Conservation (phyloP, 1,140 invertebrate species). For the Diabrotica undecimpunctata region DNA sequence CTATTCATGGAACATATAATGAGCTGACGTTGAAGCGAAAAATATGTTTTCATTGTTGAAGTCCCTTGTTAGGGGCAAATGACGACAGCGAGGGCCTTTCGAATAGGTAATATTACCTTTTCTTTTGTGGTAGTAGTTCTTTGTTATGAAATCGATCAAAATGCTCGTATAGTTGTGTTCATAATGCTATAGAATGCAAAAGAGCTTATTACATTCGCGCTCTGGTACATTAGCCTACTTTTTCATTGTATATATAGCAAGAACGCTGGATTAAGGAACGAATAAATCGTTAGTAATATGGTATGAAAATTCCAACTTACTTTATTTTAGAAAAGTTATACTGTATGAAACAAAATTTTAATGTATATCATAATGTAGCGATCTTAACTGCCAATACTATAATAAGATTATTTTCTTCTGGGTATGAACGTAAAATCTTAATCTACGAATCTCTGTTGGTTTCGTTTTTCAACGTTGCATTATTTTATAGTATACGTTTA, state of each 20-base stretch:
- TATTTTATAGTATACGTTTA: too few relatives aligned
- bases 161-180: constrained; percentile 1
- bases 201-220: not conserved
- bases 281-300: too few relatives aligned
- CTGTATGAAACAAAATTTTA: too few relatives aligned
- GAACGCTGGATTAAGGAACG: not conserved
- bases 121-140: constrained; percentile 2
- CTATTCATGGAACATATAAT: constrained; percentile 3
- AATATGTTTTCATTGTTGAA: constrained; percentile 3
- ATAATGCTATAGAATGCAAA: constrained; percentile 1
- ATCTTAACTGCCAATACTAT: too few relatives aligned
- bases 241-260: not conserved
- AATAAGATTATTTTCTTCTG: too few relatives aligned
- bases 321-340: too few relatives aligned
- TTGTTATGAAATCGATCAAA: constrained; percentile 2
- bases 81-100: not conserved
- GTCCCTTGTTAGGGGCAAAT: not conserved
- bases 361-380: too few relatives aligned
- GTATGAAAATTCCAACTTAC: too few relatives aligned
- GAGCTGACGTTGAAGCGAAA: not conserved
- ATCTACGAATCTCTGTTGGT: too few relatives aligned
- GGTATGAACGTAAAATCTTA: too few relatives aligned
- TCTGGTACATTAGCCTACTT: not conserved
- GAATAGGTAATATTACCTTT: constrained; percentile 2
- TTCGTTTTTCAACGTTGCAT: too few relatives aligned